These are phyloP conservation scores for Ceyx melanurus DNA, from an alignment of 2,113 vertebrate species.

Conservation along the genomic window DNA sequence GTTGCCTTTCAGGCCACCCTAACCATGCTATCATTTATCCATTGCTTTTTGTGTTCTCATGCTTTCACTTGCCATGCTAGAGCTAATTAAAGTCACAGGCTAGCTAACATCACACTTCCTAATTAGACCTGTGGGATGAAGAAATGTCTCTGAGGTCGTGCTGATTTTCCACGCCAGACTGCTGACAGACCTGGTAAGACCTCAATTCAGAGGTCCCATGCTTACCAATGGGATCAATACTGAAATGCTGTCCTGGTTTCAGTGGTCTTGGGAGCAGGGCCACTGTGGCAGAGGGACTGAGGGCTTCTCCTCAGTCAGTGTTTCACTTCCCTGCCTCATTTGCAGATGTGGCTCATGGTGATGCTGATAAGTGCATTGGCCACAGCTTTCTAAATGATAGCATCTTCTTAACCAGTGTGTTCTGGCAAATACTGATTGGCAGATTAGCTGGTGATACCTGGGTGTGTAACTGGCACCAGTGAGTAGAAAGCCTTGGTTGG, in stretches of 20 bases:
- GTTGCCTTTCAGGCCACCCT: background rate
- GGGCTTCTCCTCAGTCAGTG: background rate
- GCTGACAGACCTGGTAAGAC: slow-evolving; percentile 1
- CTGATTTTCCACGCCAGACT: background rate
- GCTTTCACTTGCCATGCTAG: background rate
- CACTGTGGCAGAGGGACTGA: background rate
- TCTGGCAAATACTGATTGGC: background rate
- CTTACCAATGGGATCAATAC: background rate
- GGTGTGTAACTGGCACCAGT: background rate
- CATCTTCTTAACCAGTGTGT: background rate
- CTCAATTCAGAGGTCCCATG: background rate
- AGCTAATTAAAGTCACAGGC: slow-evolving; percentile 1
- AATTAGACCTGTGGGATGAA: slow-evolving; percentile 21
- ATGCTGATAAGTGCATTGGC: background rate
- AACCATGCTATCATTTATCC: slow-evolving; percentile 28
- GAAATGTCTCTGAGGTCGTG: slow-evolving; percentile 3
- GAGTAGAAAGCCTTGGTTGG: background rate
- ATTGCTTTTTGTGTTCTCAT: slow-evolving; percentile 40
- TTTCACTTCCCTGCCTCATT: background rate
- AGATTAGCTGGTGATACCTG: background rate
- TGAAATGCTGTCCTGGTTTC: background rate
- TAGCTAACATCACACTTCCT: slow-evolving; percentile 27
- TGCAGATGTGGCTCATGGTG: fast-evolving
- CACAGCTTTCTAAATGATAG: background rate
- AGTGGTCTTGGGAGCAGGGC: background rate